Evolutionary conservation across 2,113 vertebrate genomes (phyloP).

Genomic region (Carollia perspicillata): DNA sequence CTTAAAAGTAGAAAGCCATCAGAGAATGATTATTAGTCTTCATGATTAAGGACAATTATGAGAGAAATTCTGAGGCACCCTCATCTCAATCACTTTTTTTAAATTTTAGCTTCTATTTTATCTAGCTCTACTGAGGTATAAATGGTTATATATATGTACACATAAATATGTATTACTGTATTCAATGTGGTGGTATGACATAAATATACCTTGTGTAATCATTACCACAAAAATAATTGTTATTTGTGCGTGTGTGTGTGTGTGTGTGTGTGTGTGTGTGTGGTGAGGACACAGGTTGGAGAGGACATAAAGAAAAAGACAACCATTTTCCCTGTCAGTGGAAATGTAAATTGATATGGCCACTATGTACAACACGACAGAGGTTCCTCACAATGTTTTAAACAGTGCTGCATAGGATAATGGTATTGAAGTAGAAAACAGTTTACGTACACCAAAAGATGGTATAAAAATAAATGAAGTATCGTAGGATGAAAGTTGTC

Average conservation of each 20-base stretch:
- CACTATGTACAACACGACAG: not conserved
- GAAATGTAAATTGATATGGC: not conserved
- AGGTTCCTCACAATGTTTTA: not conserved
- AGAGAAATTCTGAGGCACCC: not conserved
- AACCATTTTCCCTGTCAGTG: not conserved
- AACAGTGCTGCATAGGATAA: not conserved
- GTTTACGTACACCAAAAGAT: not conserved
- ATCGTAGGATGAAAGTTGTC: not conserved
- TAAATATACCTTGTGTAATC: not conserved
- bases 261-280: too few species aligned
- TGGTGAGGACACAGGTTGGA: not conserved
- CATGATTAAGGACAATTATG: not conserved
- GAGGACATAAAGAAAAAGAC: not conserved
- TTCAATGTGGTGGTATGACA: not conserved
- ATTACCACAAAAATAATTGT: too few species aligned
- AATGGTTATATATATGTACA: not conserved
- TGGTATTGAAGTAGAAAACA: not conserved
- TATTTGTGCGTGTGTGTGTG: too few species aligned
- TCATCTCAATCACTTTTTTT: not conserved
- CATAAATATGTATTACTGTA: not conserved
- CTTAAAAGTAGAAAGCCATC: not conserved
- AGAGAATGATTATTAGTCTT: not conserved
- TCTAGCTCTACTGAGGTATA: not conserved
- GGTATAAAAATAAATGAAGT: not conserved
- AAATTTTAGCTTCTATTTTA: not conserved